phyloP scores from a whole-genome alignment of 2,888 invertebrate species.

The Euspilapteryx auroguttella region DNA sequence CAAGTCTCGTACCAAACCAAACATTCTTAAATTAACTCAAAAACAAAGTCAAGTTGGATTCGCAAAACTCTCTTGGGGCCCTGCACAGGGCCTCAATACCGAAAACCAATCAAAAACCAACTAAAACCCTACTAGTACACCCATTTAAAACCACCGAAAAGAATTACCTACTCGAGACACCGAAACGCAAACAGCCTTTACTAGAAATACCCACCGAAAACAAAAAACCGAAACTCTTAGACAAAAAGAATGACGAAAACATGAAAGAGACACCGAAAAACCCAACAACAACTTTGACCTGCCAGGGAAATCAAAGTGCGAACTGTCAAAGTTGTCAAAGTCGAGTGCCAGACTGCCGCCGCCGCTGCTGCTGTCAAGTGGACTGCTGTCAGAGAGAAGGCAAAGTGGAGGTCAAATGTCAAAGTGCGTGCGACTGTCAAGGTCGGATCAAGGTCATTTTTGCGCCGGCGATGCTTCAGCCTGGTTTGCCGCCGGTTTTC shows the following conservation, averaged over 20 bases:
- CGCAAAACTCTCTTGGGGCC: constrained; percentile 27
- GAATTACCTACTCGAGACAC: constrained; percentile 36
- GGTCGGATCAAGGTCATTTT: constrained; percentile 32
- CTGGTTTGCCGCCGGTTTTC: constrained; percentile 19
- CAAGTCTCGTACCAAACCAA: no score
- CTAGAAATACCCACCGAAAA: constrained; percentile 30
- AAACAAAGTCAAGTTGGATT: constrained; percentile 42
- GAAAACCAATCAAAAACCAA: constrained; percentile 9
- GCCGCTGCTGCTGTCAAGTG: constrained; percentile 18
- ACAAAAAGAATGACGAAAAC: constrained; percentile 1
- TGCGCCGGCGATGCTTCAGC: constrained; percentile 46
- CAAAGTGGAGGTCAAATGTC: constrained; percentile 1
- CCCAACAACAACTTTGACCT: no score
- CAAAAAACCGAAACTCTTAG: constrained; percentile 32
- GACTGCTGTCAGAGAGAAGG: not conserved
- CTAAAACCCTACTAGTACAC: constrained; percentile 35
- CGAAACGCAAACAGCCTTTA: constrained; percentile 32
- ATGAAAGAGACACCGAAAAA: constrained; percentile 2
- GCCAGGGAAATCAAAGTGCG: no score
- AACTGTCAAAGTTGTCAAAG: constrained; percentile 6
- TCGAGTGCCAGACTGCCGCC: constrained; percentile 14
- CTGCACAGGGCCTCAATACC: constrained; percentile 29
- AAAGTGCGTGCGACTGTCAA: constrained; percentile 16
- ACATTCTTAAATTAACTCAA: no score
- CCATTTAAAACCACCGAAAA: constrained; percentile 21